Evolutionary conservation across 1,140 invertebrate genomes (phyloP), one percentile per base, ranked within the genome.

Genomic region (Dolichoris vasculosae): DNA sequence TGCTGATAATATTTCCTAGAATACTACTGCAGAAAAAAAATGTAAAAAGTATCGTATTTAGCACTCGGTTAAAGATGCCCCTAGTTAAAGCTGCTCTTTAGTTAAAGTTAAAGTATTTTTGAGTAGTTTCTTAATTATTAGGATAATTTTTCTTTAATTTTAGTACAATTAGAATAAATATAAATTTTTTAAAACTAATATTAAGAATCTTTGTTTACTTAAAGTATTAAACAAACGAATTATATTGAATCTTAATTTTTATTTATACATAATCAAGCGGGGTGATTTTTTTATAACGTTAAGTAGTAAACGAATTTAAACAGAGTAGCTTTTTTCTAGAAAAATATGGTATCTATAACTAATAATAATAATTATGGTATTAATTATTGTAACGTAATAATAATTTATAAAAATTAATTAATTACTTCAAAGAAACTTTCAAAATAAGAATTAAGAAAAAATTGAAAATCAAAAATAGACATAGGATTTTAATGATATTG

Each of bases 391-490:
- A 51, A 84, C 51, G 40, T 35, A 67, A 77, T 43, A 48, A 59
- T 82, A 43, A 35, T 73, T 63, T 55, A 75, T 77, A 38, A 73
- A 75, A 83, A 55, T 69, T 48, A 82, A 32, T 55, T 32, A 63
- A 75, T 32, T 73, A 77, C 38, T 80, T 85, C 23, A 80, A 80
- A 73, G 55, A 63, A 83, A 17, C 6, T 63, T 6, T 71, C 30
- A 30, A 84, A 63, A 32, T 85, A 85, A 55, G 35, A 26, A 75
- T 75, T 80, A 85, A 77, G 48, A 69, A 79, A 78, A 79, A 80
- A 67, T 48, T 64, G 40, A 85, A 82, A 86, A 77, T 86, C 71
- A 82, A 86, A 86, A 86, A 86, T 82, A 86, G 79, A 75, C 17
- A 82, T 86, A 86, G 84, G 69, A 38, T 76, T 67, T n/a, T 81